Evolutionary conservation across 2,113 vertebrate species (phyloP).

Genomic region (Hemiprocne comata): DNA sequence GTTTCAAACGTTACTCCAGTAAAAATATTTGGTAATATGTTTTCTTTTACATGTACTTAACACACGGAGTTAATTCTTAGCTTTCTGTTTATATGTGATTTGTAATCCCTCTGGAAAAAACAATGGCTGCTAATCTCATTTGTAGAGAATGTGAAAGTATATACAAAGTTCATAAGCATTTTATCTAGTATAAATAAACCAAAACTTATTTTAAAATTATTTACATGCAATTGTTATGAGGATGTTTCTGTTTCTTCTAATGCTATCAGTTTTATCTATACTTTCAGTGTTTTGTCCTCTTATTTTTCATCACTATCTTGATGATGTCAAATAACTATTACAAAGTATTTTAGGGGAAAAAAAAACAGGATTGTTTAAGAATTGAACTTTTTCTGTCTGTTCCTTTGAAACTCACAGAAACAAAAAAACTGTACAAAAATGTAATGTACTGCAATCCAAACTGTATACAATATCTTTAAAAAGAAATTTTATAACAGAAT

Average conservation of each 20-base stretch:
- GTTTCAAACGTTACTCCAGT: background rate
- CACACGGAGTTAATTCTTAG: background rate
- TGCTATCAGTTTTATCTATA: background rate
- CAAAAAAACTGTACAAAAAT: background rate
- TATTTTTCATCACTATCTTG: background rate
- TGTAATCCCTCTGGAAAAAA: conserved; percentile 15
- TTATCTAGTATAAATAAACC: background rate
- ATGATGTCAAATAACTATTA: background rate
- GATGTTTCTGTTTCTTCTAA: background rate
- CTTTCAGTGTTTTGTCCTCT: background rate
- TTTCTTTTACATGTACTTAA: background rate
- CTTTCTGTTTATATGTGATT: background rate
- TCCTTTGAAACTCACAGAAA: conserved; percentile 19
- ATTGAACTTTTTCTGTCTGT: background rate
- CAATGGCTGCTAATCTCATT: conserved; percentile 10
- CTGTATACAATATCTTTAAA: background rate
- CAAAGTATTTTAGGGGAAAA: background rate
- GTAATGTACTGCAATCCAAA: background rate
- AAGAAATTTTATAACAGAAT: background rate
- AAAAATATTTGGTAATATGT: background rate
- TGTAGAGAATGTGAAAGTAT: background rate
- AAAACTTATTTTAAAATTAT: conserved; percentile 17
- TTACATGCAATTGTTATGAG: background rate
- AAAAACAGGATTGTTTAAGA: background rate
- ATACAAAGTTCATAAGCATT: background rate